Conservation (phyloP, 2,113 vertebrate genomes). For the Austrofundulus limnaeus region DNA sequence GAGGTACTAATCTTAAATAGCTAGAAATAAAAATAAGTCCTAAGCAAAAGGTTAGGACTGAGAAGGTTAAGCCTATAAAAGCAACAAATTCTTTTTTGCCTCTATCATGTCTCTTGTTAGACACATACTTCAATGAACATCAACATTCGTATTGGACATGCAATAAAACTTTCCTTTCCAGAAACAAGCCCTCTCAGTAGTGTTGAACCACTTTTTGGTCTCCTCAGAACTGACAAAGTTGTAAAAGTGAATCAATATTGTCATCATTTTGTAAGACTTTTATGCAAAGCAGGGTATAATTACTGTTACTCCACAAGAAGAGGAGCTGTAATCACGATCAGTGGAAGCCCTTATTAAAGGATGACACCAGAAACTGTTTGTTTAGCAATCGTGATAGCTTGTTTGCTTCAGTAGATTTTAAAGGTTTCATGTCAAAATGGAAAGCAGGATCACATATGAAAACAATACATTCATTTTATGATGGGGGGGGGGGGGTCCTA, state of each 20-base stretch:
- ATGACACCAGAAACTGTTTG: constrained; percentile 3
- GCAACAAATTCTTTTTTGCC: too few relatives aligned
- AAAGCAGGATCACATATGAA: constrained; percentile 24
- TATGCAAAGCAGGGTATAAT: constrained; percentile 45
- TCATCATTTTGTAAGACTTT: constrained; percentile 37
- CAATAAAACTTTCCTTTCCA: constrained; percentile 23
- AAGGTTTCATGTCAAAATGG: constrained; percentile 15
- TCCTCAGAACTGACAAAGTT: constrained; percentile 12
- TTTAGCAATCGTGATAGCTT: constrained; percentile 6
- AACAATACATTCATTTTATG: neutral
- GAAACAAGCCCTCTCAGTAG: constrained; percentile 2
- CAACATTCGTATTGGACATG: constrained; percentile 3
- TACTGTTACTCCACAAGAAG: constrained; percentile 31
- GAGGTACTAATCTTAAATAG: too few relatives aligned
- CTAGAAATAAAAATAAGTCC: too few relatives aligned
- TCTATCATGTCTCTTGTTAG: neutral
- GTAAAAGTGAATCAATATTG: constrained; percentile 48
- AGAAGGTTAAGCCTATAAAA: too few relatives aligned
- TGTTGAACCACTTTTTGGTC: constrained; percentile 18
- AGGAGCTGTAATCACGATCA: constrained; percentile 45
- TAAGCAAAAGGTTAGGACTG: too few relatives aligned
- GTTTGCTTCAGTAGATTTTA: constrained; percentile 20
- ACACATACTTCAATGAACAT: constrained; percentile 5
- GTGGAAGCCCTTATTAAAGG: constrained; percentile 32
- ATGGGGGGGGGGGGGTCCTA: too few relatives aligned